Evolutionary conservation across 2,888 invertebrate species (phyloP), one percentile per base, ranked within the genome.

Genomic region (Andricus quercusramuli): DNA sequence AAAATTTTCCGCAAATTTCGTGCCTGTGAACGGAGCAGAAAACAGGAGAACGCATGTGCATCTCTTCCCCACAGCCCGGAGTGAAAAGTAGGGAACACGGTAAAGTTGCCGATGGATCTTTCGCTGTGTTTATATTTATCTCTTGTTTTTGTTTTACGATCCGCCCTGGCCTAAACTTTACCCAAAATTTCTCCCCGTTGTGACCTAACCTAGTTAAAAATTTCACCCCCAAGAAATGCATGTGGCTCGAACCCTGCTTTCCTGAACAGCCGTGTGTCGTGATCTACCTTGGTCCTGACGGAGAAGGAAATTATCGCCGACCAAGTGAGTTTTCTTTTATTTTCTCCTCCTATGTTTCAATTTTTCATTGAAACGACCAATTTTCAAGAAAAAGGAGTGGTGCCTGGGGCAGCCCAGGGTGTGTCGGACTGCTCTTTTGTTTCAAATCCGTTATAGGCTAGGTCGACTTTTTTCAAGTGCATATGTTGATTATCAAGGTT

Each of bases 81-180:
- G 62, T 29, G 22, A 62, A 62, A 62, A 62, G 62, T 62, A 62
- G 62, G 62, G 22, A 17, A 47, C 44, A 47, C 25, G 25, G 62
- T 22, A 11, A 56, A 56, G 29, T 74, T 20, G 29, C 29, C n/a
- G 74, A 70, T 70, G 70, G 70, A 70, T 22, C 22, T 44, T 29
- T 51, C 15, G 25, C 70, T 70, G 70, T 70, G 70, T 70, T 70
- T 70, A 70, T 70, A 74, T 74, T 74, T 74, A 74, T 68, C 68
- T 68, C 68, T 17, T 47, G 68, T 68, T 68, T 74, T 74, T 74
- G 32, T 74, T 74, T 74, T 74, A 74, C 51, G 56, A 56, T 32
- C 74, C 29, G 8, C 74, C n/a, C 51, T 56, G 74, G 20, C 51
- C 74, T 70, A 70, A 70, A 29, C 41, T 74, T 74, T 74, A 32